phyloP scores from a whole-genome alignment of 2,797 vertebrate species.

The Vipera ursinii region DNA sequence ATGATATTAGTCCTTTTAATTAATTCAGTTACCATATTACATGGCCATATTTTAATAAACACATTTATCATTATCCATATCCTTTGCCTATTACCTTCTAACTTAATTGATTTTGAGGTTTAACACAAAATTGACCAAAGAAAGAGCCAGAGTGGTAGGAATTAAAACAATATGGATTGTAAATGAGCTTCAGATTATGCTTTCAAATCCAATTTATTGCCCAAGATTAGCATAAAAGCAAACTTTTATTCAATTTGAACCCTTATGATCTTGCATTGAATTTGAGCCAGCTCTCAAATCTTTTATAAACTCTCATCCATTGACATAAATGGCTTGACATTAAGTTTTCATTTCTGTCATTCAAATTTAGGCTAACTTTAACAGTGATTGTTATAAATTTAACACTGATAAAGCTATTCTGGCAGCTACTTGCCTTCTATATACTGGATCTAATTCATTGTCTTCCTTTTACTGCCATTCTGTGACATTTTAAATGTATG shows the following conservation, averaged over 20 bases:
- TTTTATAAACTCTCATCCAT: neutral
- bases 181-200: neutral
- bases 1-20: neutral
- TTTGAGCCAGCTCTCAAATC: neutral
- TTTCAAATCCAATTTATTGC: neutral
- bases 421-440: neutral
- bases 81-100: neutral
- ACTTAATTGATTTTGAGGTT: neutral
- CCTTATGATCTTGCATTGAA: neutral
- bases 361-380: neutral
- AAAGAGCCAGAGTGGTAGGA: neutral
- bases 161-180: neutral
- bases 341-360: neutral
- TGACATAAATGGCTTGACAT: neutral
- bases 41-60: neutral
- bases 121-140: neutral
- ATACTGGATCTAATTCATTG: slow-evolving; percentile 31
- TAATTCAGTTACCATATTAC: neutral
- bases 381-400: neutral
- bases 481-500: neutral
- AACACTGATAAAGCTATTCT: neutral
- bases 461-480: slow-evolving; percentile 1
- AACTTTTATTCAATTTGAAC: neutral
- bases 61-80: neutral
- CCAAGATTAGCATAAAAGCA: neutral